These are phyloP conservation scores for Paramormyrops hopkinsi DNA, from an alignment of 2,797 vertebrate genomes.

Conservation along the genomic window DNA sequence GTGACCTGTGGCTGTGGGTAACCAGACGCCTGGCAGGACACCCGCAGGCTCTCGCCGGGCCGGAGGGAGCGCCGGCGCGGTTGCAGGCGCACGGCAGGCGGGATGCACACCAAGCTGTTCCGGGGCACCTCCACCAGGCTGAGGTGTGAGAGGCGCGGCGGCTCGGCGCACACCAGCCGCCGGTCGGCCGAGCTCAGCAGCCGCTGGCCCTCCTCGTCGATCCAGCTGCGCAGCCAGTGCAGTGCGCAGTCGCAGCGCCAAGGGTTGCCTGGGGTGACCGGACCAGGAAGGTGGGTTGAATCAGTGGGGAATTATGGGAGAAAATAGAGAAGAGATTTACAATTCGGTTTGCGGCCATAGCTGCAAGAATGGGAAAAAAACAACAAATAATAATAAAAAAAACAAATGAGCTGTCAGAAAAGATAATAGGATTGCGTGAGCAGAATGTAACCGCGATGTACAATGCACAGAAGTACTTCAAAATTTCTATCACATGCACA, in stretches of 20 bases:
- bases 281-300: neutral
- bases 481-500: neutral
- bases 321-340: neutral
- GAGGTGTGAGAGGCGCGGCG: conserved; percentile 77
- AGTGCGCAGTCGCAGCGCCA: conserved; percentile 89
- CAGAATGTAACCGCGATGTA: neutral
- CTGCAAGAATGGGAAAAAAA: neutral
- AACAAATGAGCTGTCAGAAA: neutral
- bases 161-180: conserved; percentile 73
- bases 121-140: conserved; percentile 73
- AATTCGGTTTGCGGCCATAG: neutral
- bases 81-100: conserved; percentile 76
- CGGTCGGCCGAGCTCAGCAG: conserved; percentile 75
- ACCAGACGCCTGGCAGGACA: conserved; percentile 82
- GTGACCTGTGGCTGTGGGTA: conserved; percentile 84
- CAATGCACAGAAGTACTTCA: neutral
- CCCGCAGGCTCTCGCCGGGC: conserved; percentile 74
- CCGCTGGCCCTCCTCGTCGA: conserved; percentile 73
- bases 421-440: neutral
- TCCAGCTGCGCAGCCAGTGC: conserved; percentile 80
- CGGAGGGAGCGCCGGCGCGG: conserved; percentile 71
- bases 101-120: conserved; percentile 83
- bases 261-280: conserved; percentile 66
- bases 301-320: neutral
- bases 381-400: neutral